phyloP scores from a whole-genome alignment of 1,140 invertebrate species.

The Drosophila oshimai region DNA sequence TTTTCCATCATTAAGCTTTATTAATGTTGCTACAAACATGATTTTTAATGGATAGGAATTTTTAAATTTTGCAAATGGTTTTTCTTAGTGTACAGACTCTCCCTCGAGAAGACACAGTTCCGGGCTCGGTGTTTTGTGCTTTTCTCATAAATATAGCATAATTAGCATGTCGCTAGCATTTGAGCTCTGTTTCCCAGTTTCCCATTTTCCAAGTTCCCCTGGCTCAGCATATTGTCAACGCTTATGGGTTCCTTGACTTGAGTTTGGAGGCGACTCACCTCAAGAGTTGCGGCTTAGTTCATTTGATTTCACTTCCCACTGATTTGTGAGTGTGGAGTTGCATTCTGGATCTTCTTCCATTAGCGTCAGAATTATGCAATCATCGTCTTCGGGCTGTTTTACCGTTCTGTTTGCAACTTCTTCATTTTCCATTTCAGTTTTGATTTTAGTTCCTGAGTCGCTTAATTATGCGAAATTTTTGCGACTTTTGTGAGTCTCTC shows the following conservation, averaged over 20 bases:
- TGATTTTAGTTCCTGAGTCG: conserved; percentile 2
- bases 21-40: too few relatives aligned
- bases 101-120: conserved; percentile 24
- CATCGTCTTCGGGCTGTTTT: conserved; percentile 24
- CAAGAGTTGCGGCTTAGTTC: conserved; percentile 38
- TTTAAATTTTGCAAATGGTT: not conserved
- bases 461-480: conserved; percentile 54
- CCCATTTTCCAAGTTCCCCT: not conserved
- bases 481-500: conserved; percentile 38
- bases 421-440: conserved; percentile 20
- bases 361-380: conserved; percentile 49
- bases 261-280: conserved; percentile 28
- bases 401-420: not conserved
- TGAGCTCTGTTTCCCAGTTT: conserved; percentile 4
- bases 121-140: conserved; percentile 36
- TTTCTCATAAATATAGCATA: conserved; percentile 66
- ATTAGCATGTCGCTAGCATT: conserved; percentile 64
- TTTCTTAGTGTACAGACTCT: conserved; percentile 4
- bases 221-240: conserved; percentile 52
- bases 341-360: conserved; percentile 20
- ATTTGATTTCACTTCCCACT: conserved; percentile 67
- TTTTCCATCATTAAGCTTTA: too few relatives aligned
- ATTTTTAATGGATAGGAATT: not conserved
- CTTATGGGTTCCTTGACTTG: conserved; percentile 74
- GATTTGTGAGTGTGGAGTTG: conserved; percentile 32